Base-by-base conservation (phyloP, 2,888 invertebrate genomes). In the Drosophila robusta region DNA sequence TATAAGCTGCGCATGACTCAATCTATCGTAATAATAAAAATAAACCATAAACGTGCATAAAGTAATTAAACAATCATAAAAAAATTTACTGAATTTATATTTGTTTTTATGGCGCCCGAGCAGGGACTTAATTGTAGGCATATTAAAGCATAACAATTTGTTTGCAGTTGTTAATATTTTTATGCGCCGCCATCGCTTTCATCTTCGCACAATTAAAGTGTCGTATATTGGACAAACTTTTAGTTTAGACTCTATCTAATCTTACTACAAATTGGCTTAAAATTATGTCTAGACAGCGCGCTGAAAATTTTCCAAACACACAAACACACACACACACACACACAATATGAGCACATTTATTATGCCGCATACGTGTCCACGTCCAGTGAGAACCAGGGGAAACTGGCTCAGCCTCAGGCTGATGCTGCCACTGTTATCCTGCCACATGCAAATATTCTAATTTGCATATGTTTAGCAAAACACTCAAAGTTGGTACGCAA, bases 371-470 rank as follows among this genome's bases (percentile, higher is more conserved):
- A 75, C 70, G 70, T 66, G 61, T 42, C 38, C 46, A 51, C 26
- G 62, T 60, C 60, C 56, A 58, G 52, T 61, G 54, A 71, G 67
- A 70, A 70, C 62, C 52, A 38, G 70, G 46, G 70, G 55, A 49
- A 56, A 58, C 51, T 62, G 38, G 38, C 55, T 38, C 42, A 29
- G 55, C 36, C 64, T 55, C 51, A 47, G 70, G 34, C 50, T 50
- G 73, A 69, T 66, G 63, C 68, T 64, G 46, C 26, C 50, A 34
- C 60, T 76, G 64, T 55, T 63, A 68, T 80, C 61, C 75, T 70
- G 77, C 64, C 80, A 87, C 81, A 89, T 83, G 79, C 79, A 89
- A 89, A 87, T 85, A 81, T 73, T 73, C 84, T 87, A 84, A 85
- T 85, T 85, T 85, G 81, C 89, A 85, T 85, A 87, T 80, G 83